These are phyloP conservation scores for Aporrectodea caliginosa DNA, from an alignment of 1,140 invertebrate species.

Conservation along the genomic window DNA sequence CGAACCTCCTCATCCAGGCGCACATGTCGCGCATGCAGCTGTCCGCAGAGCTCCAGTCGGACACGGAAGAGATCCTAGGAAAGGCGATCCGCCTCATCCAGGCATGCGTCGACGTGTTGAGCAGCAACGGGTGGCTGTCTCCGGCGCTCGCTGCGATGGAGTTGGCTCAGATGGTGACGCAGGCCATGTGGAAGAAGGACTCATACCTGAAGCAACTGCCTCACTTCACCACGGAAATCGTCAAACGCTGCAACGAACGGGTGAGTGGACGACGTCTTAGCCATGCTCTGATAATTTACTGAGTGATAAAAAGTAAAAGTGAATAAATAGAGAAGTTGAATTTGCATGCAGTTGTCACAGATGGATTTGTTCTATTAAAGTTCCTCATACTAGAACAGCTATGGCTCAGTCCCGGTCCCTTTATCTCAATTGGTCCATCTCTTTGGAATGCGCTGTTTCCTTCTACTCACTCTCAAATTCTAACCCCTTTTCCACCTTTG, in stretches of 20 bases:
- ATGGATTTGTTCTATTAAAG: no score
- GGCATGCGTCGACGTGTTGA: constrained; percentile 97
- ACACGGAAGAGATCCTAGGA: constrained; percentile 84
- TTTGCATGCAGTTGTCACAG: no score
- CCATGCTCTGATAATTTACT: no score
- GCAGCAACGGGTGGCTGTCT: constrained; percentile 94
- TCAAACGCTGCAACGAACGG: constrained; percentile 86
- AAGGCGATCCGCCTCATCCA: constrained; percentile 80
- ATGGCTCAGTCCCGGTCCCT: no score
- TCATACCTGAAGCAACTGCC: constrained; percentile 95
- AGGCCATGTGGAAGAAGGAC: constrained; percentile 99
- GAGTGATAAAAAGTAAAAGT: no score
- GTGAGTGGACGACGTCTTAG: no score
- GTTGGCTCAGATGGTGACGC: constrained; percentile 97
- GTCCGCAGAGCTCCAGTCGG: constrained; percentile 87
- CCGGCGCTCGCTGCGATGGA: constrained; percentile 99
- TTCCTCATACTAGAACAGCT: no score
- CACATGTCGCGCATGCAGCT: constrained; percentile 91
- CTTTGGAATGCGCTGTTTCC: no score
- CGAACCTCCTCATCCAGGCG: constrained; percentile 86
- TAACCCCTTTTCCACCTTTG: no score
- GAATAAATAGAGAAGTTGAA: no score
- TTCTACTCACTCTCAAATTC: no score
- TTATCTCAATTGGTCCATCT: no score
- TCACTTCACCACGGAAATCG: constrained; percentile 85